Evolutionary conservation across 2,888 invertebrate genomes (phyloP), one percentile per base, ranked within the genome.

Genomic region (Gastrophysa polygoni): DNA sequence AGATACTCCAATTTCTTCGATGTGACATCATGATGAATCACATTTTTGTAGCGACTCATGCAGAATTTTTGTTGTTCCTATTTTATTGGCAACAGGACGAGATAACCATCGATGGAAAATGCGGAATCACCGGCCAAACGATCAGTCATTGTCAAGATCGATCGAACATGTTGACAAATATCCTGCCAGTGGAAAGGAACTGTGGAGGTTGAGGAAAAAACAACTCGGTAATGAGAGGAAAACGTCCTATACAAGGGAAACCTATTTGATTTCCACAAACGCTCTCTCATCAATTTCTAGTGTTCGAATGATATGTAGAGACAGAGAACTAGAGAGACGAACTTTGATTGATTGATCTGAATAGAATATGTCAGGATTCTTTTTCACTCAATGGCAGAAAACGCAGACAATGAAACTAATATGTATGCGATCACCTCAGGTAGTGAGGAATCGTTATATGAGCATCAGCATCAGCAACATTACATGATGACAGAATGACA

Each of bases 101-200:
- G 52, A 52, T 51, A 34, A 51, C 18, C 34, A 11, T 51, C 51
- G 20, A 17, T 10, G n/a, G 32, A 52, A 52, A 38, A 38, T 52
- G 21, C 20, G 34, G 24, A 51, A 51, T 38, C 21, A 52, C 38
- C 10, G 6, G 34, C 38, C 52, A 20, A 11, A 38, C 21, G 21
- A 52, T 52, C 52, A 52, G 38, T 52, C 52, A 38, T 14, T 20
- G 52, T 52, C 52, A 52, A 17, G 52, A 38, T 52, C 38, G 52
- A 52, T 52, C 52, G 18, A 34, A 20, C 52, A 38, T 52, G 52
- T 52, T 52, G 52, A 52, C 52, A 52, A 52, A 52, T 52, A 52
- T 21, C 14, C 38, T 21, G 21, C 38, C 52, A 16, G 18, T 34
- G 52, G 52, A 34, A 34, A 52, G 38, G 34, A 55, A 50, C 55